A percentile compares a stretch with the other conserved stretches of the same genome.
Conservation (phyloP, 2,888 invertebrate genomes). For the Pimpla rufipes region DNA sequence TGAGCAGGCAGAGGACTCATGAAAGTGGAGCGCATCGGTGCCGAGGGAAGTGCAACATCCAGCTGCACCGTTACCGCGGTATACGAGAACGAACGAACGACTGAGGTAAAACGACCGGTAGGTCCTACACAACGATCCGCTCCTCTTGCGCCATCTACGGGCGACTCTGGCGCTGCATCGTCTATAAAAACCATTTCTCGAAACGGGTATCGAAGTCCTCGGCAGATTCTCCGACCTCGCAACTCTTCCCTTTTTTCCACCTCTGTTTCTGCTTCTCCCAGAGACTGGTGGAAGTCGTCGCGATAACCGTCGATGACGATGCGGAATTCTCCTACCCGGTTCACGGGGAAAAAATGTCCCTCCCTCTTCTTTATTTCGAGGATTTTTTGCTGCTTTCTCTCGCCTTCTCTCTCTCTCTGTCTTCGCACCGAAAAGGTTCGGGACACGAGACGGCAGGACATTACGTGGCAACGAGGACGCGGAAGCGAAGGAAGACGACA, state of each 20-base stretch:
- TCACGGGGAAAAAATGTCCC: constrained; percentile 9
- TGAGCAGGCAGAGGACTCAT: not conserved
- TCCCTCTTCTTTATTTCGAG: constrained; percentile 1
- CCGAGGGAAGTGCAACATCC: not conserved
- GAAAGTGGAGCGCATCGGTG: not conserved
- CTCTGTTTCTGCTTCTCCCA: constrained; percentile 26
- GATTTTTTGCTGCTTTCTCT: not conserved
- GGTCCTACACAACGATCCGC: not conserved
- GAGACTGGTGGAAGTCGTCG: constrained; percentile 41
- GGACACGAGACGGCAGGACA: constrained; percentile 39
- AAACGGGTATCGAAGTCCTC: constrained; percentile 64
- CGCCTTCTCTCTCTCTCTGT: no score
- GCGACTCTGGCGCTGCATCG: constrained; percentile 30
- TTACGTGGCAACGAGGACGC: constrained; percentile 47
- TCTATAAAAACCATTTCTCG: constrained; percentile 58
- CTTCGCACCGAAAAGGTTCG: constrained; percentile 21
- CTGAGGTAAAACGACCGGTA: constrained; percentile 15
- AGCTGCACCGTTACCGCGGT: constrained; percentile 6
- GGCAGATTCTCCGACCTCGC: constrained; percentile 43
- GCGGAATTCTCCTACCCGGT: constrained; percentile 35
- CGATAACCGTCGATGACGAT: constrained; percentile 58
- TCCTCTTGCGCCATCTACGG: not conserved
- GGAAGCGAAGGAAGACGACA: constrained; percentile 35
- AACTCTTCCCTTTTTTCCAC: constrained; percentile 24
- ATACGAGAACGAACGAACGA: constrained; percentile 46